phyloP scores from a whole-genome alignment of 2,888 invertebrate genomes.

The Pecten maximus region DNA sequence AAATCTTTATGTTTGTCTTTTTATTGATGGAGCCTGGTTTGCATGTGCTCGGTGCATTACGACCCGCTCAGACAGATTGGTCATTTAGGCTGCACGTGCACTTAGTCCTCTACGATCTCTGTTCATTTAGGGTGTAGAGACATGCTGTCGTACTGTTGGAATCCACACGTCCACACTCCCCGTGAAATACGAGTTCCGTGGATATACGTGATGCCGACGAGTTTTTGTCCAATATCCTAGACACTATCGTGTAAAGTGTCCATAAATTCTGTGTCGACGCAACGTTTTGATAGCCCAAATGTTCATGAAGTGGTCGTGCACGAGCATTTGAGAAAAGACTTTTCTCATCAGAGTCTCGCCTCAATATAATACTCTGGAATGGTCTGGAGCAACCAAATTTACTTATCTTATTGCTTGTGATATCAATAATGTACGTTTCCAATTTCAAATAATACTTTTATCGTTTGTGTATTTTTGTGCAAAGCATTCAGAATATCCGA shows the following conservation, averaged over 20 bases:
- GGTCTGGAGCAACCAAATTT: background rate
- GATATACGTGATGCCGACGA: background rate
- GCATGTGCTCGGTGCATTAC: background rate
- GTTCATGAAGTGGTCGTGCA: background rate
- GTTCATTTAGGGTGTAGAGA: background rate
- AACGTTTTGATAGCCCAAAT: background rate
- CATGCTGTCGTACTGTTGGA: background rate
- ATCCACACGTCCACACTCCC: background rate
- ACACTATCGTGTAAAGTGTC: background rate
- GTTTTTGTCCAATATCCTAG: constrained; percentile 4
- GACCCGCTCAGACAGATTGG: background rate
- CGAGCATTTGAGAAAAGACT: constrained; percentile 7
- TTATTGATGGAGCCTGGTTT: background rate
- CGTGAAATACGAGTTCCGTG: background rate
- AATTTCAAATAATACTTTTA: constrained; percentile 2
- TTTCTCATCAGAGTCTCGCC: constrained; percentile 3
- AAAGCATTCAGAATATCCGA: background rate
- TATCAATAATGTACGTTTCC: constrained; percentile 31
- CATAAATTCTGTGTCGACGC: background rate
- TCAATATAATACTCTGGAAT: background rate
- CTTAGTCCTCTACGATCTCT: background rate
- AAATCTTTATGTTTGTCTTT: background rate
- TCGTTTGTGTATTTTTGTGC: constrained; percentile 23
- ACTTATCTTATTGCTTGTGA: constrained; percentile 16
- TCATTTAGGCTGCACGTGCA: background rate